These are phyloP conservation scores for Geothlypis trichas DNA, from an alignment of 2,113 vertebrate genomes.

Conservation along the genomic window DNA sequence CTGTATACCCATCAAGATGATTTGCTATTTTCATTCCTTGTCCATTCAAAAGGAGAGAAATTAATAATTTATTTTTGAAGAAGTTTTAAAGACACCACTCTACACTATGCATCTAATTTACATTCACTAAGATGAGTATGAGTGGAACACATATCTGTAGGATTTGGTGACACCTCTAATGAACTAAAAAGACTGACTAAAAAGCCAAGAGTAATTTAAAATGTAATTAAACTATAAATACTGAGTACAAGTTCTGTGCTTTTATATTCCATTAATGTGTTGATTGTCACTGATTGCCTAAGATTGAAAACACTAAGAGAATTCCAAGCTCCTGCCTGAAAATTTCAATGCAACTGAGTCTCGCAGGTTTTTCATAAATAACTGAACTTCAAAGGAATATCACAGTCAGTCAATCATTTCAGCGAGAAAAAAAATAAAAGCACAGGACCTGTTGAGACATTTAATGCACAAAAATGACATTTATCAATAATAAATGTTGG, in stretches of 20 bases:
- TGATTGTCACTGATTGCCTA: background rate
- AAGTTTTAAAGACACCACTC: background rate
- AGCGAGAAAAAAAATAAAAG: background rate
- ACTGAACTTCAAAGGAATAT: background rate
- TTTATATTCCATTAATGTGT: background rate
- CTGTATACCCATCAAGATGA: background rate
- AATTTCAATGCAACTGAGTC: background rate
- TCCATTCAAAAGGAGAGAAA: background rate
- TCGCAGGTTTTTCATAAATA: background rate
- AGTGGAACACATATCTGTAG: background rate
- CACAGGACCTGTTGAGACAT: background rate
- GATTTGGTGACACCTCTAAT: background rate
- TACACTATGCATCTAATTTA: background rate
- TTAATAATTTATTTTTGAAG: background rate
- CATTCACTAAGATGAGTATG: background rate
- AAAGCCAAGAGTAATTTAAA: background rate
- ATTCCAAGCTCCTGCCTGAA: background rate
- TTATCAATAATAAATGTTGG: conserved; percentile 60
- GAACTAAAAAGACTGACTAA: background rate
- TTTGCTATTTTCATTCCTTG: background rate
- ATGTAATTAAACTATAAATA: background rate
- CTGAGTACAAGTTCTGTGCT: background rate
- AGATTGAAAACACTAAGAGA: background rate
- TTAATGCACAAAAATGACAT: conserved; percentile 35
- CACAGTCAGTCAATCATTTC: background rate